Evolutionary conservation across 2,797 vertebrate genomes (phyloP).

Genomic region (Eulemur coronatus): DNA sequence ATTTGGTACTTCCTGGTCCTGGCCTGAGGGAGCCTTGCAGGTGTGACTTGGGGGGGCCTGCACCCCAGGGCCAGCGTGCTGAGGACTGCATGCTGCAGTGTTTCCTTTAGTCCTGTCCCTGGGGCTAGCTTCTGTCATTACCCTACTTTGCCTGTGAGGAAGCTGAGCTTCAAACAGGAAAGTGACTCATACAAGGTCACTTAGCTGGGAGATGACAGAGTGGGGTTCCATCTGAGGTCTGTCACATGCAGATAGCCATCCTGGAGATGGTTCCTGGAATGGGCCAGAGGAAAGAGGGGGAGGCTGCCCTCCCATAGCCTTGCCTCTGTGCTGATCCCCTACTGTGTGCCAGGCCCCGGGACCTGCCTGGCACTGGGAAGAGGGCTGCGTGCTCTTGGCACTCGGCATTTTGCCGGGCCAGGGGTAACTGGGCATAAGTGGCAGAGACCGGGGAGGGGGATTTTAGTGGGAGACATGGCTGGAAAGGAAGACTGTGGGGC

Average conservation of each 20-base stretch:
- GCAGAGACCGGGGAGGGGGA: rapidly evolving
- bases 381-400: rapidly evolving
- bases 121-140: background rate
- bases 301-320: rapidly evolving
- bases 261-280: too few relatives aligned
- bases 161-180: background rate
- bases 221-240: background rate
- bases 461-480: background rate
- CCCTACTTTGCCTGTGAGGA: background rate
- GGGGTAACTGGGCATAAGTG: rapidly evolving
- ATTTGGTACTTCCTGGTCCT: background rate
- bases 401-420: background rate
- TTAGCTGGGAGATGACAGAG: background rate
- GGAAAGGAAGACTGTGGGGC: background rate
- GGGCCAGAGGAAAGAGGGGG: background rate
- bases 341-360: rapidly evolving
- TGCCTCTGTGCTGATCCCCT: background rate
- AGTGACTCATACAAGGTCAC: background rate
- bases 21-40: background rate
- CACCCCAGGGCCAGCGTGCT: rapidly evolving
- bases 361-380: rapidly evolving
- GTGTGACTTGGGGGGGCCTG: background rate
- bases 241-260: too few relatives aligned
- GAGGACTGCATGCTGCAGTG: rapidly evolving
- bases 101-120: background rate